Evolutionary conservation across 2,113 vertebrate genomes (phyloP), one percentile per base, ranked within the genome.

Genomic region (Albula glossodonta): DNA sequence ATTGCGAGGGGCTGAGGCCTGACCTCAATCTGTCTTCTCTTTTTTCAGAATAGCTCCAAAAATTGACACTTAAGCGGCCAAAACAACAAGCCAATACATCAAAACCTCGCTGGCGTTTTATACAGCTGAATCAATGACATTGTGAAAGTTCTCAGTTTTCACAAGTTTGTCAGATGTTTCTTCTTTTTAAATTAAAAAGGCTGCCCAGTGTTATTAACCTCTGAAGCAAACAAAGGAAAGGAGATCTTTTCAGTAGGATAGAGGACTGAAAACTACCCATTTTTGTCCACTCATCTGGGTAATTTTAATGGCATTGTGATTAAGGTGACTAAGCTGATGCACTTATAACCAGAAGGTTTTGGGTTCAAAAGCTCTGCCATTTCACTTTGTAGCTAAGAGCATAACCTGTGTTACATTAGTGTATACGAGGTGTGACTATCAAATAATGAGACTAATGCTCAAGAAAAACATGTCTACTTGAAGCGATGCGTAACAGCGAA

Each of bases 131-230:
- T 78, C 41, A 48, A 81, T 51, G 10, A 66, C 22, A 63, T 50
- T 50, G 84, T 19, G 56, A 7, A 80, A 85, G 15, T 48, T 57
- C 74, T n/a, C 31, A 52, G 31, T 31, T 53, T 41, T 49, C 19
- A 41, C n/a, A 57, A 22, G 6, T 66, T 78, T 41, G 31, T 49
- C 41, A 17, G 31, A 41, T 60, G 8, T 12, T 66, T 83, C 10
- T 85, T 85, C 51, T 85, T n/a, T 79, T 57, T 79, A 41, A 49
- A 84, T 25, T 51, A 70, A 7, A 78, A 52, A 81, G 80, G 31
- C 31, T 41, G 31, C 31, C 31, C 31, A 41, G 31, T 1, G 31
- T 41, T 41, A 41, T 41, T 41, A 56, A 56, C 57, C 17, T 60
- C 17, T 60, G 12, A 15, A 11, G 1, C 57, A 10, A 74, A 3